Base-by-base conservation (phyloP, 2,797 vertebrate genomes). In the Gadopsis marmoratus region DNA sequence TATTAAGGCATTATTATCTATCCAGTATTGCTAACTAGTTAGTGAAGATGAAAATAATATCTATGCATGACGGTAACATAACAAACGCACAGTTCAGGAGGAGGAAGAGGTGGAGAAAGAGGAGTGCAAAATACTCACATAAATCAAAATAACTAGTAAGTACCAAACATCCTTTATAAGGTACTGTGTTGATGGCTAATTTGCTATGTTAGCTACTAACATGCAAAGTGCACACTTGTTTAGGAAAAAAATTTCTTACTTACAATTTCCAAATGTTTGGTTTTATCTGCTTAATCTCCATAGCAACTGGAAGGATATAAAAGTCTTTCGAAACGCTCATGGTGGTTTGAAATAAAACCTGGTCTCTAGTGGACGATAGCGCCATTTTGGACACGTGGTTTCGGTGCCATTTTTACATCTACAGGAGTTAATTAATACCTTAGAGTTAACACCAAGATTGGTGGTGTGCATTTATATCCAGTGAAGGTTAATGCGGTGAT, bases 1-100 rank as follows among this genome's bases (percentile, higher is more conserved):
- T 78, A 82, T 95, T 95, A 95, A 95, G 94, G 94, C 94, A 94
- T 93, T 80, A 79, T 92, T 80, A 79, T 92, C 93, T 93, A 93
- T 92, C 89, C 92, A 94, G 91, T 94, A 94, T 94, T 94, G 93
- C 94, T 94, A 94, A 71, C 87, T 86, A 91, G 82, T 86, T 84
- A 72, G 79, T 73, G 58, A 85, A 88, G 75, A 74, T 69, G 63
- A 87, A 85, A 87, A 74, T 39, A 83, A 85, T 48, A 84, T 68
- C 45, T 70, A 78, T 72, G 73, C 43, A 75, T 73, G 76, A 86
- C 76, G 78, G 43, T 29, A 88, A 90, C 63, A 76, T 58, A 79
- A 79, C 72, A 84, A 75, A 78, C 53, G 8, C 68, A 88, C 82
- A 83, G 69, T 84, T 89, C 55, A 88, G 83, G 84, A 92, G 72